phyloP scores from a whole-genome alignment of 2,888 invertebrate genomes.

The Chymomyza fuscimana region DNA sequence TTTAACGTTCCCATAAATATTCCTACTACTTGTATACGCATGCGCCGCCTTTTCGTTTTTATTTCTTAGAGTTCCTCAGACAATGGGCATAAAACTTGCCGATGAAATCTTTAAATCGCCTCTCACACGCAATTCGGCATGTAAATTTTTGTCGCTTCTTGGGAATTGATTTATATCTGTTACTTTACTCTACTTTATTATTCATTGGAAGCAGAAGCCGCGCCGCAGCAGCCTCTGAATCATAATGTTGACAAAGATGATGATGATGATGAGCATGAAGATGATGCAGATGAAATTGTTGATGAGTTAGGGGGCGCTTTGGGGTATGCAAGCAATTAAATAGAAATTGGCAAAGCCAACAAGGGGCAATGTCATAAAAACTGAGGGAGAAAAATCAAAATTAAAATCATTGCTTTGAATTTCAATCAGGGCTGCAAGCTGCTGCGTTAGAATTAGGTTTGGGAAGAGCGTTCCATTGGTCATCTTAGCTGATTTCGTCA shows the following conservation, averaged over 20 bases:
- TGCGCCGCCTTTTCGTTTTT: conserved; percentile 44
- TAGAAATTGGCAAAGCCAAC: conserved; percentile 29
- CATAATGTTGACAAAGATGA: conserved; percentile 14
- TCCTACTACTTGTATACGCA: conserved; percentile 45
- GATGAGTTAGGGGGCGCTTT: neutral
- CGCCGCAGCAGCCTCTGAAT: conserved; percentile 1
- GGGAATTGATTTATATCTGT: conserved; percentile 70
- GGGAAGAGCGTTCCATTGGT: neutral
- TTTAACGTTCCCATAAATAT: conserved; percentile 71
- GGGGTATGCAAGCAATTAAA: conserved; percentile 22
- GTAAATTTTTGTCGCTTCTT: conserved; percentile 71
- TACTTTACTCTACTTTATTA: conserved; percentile 68
- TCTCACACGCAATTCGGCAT: conserved; percentile 59
- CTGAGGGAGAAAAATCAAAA: conserved; percentile 35
- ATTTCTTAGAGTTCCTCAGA: conserved; percentile 11
- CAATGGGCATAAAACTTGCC: conserved; percentile 65
- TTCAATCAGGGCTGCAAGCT: conserved; percentile 49
- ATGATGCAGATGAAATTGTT: neutral
- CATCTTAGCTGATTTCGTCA: neutral
- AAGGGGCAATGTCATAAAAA: conserved; percentile 6
- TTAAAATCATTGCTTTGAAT: conserved; percentile 65
- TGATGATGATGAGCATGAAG: conserved; percentile 33
- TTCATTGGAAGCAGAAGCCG: conserved; percentile 59
- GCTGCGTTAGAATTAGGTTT: neutral
- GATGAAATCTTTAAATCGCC: conserved; percentile 67